Conservation (phyloP, 2,797 vertebrate species). For the Fringilla coelebs region DNA sequence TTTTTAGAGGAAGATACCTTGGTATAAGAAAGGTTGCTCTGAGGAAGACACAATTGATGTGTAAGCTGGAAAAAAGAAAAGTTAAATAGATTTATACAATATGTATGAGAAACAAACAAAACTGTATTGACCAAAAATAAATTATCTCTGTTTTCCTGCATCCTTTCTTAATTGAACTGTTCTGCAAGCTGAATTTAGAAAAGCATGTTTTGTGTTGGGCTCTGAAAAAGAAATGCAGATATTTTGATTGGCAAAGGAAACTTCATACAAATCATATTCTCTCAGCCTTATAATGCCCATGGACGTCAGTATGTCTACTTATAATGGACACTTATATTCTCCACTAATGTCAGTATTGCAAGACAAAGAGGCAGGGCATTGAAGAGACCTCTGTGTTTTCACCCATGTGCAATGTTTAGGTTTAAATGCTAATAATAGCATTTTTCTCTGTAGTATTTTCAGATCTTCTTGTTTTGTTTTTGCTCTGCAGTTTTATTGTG, state of each 20-base stretch:
- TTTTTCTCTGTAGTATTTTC: not conserved
- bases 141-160: not conserved
- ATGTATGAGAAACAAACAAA: not conserved
- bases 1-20: not conserved
- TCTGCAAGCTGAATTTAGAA: not conserved
- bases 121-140: not conserved
- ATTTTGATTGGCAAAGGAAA: not conserved
- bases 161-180: not conserved
- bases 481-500: not conserved
- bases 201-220: not conserved
- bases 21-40: not conserved
- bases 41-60: not conserved
- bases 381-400: not conserved
- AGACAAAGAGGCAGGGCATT: not conserved
- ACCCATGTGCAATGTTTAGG: not conserved
- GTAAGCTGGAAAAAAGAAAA: not conserved
- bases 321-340: not conserved
- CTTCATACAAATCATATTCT: fast-evolving
- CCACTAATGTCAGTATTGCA: not conserved
- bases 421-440: not conserved
- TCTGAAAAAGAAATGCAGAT: not conserved
- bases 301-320: not conserved
- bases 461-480: not conserved
- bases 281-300: not conserved
- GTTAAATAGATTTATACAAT: not conserved